phyloP scores from a whole-genome alignment of 1,140 invertebrate genomes.

The Uloborus diversus region DNA sequence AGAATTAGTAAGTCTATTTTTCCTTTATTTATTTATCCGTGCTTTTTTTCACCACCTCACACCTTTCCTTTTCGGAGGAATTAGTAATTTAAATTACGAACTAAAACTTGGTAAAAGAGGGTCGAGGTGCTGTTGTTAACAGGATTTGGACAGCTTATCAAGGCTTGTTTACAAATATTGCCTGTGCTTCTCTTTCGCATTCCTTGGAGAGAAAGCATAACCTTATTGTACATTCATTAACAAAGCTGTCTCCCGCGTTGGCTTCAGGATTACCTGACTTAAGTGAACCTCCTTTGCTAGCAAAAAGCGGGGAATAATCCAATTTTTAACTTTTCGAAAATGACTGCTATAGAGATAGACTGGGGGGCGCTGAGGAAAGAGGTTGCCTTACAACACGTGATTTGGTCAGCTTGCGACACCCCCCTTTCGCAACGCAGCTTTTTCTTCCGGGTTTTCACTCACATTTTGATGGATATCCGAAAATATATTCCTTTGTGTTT shows the following conservation, averaged over 20 bases:
- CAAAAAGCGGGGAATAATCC: conserved; percentile 53
- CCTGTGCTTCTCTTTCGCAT: background rate
- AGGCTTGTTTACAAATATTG: conserved; percentile 57
- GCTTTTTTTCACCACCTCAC: conserved; percentile 11
- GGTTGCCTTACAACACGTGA: background rate
- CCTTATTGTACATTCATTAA: conserved; percentile 55
- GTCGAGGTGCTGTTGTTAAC: conserved; percentile 43
- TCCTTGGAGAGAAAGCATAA: conserved; percentile 36
- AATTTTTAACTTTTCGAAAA: conserved; percentile 50
- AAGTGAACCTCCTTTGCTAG: conserved; percentile 48
- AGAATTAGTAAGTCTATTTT: conserved; percentile 56
- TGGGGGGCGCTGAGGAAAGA: background rate
- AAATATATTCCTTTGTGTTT: no score
- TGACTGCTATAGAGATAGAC: conserved; percentile 16
- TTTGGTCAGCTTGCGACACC: conserved; percentile 3
- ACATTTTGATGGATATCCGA: no score
- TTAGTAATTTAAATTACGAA: conserved; percentile 58
- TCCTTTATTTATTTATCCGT: conserved; percentile 52
- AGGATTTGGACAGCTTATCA: conserved; percentile 57
- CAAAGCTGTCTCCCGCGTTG: conserved; percentile 2
- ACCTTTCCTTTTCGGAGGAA: conserved; percentile 47
- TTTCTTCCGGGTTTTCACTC: no score
- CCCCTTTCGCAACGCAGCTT: background rate
- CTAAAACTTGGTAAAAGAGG: conserved; percentile 38
- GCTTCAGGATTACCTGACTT: conserved; percentile 49